Percentiles rank a stretch among this genome's conserved stretches.
Conservation (phyloP, 2,888 invertebrate genomes). For the Parascotia fuliginaria region DNA sequence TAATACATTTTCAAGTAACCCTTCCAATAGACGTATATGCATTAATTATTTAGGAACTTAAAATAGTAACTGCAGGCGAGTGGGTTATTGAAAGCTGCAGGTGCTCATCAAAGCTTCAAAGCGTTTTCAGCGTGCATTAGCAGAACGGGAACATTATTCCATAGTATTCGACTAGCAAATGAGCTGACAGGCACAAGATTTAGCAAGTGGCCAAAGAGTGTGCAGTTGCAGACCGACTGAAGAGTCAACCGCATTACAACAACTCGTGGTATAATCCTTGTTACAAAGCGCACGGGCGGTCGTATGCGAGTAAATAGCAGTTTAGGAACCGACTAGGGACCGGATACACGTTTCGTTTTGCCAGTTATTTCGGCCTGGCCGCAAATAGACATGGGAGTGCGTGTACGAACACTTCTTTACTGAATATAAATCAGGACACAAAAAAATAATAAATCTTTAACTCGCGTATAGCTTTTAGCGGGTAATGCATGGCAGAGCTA, state of each 20-base stretch:
- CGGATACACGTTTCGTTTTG: constrained; percentile 71
- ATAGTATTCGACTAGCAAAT: constrained; percentile 44
- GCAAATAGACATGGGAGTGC: constrained; percentile 68
- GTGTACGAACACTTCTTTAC: constrained; percentile 64
- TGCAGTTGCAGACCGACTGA: constrained; percentile 41
- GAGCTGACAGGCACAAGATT: constrained; percentile 66
- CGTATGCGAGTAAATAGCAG: constrained; percentile 52
- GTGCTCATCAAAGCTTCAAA: constrained; percentile 57
- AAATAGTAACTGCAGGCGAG: constrained; percentile 40
- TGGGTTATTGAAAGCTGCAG: constrained; percentile 58
- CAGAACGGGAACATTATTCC: constrained; percentile 47
- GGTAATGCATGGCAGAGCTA: constrained; percentile 50
- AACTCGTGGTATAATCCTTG: constrained; percentile 69
- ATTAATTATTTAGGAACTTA: constrained; percentile 33
- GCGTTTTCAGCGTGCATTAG: constrained; percentile 52
- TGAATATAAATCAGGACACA: constrained; percentile 62
- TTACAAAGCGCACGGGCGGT: constrained; percentile 57
- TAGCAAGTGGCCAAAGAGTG: constrained; percentile 65
- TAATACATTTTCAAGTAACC: constrained; percentile 26
- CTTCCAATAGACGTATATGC: constrained; percentile 18
- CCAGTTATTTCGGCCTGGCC: constrained; percentile 71
- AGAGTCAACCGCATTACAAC: constrained; percentile 67
- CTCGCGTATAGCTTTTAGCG: constrained; percentile 54
- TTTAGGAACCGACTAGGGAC: constrained; percentile 53
- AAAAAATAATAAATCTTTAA: constrained; percentile 65